Conservation (phyloP, 2,797 vertebrate species). For the Paguma larvata region DNA sequence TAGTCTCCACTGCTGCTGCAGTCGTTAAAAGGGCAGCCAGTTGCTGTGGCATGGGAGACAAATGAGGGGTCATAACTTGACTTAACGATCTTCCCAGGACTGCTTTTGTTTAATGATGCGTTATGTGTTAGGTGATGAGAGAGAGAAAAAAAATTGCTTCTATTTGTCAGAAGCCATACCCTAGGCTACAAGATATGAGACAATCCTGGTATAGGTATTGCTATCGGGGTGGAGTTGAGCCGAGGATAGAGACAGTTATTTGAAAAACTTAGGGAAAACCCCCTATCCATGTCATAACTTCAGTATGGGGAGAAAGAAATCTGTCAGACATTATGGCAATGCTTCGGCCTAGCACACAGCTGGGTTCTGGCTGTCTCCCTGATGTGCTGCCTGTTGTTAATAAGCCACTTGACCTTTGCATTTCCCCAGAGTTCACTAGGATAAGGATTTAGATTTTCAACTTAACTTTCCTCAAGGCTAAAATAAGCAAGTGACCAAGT, state of each 20-base stretch:
- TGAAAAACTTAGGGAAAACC: not conserved
- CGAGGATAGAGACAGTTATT: not conserved
- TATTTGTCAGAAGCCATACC: fast-evolving
- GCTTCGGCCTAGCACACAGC: not conserved
- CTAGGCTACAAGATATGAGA: not conserved
- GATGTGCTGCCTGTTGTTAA: not conserved
- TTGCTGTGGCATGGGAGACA: not conserved
- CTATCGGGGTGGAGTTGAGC: not conserved
- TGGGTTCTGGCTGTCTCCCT: too few relatives aligned
- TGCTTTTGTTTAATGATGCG: not conserved
- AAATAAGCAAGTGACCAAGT: not conserved
- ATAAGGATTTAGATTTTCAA: not conserved
- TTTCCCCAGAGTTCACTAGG: not conserved
- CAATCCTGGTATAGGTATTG: not conserved
- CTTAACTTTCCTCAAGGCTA: not conserved
- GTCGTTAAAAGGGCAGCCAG: not conserved
- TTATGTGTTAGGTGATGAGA: not conserved
- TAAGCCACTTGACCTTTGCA: not conserved
- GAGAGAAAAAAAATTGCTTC: not conserved
- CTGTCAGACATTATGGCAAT: fast-evolving
- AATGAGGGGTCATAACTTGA: not conserved
- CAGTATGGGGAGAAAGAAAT: not conserved
- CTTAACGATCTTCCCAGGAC: not conserved
- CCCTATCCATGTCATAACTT: not conserved
- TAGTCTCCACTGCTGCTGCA: not conserved